Percentiles rank a stretch among this genome's conserved stretches.
phyloP scores from a whole-genome alignment of 2,888 invertebrate genomes.

The Scelioninae gen. 1 region DNA sequence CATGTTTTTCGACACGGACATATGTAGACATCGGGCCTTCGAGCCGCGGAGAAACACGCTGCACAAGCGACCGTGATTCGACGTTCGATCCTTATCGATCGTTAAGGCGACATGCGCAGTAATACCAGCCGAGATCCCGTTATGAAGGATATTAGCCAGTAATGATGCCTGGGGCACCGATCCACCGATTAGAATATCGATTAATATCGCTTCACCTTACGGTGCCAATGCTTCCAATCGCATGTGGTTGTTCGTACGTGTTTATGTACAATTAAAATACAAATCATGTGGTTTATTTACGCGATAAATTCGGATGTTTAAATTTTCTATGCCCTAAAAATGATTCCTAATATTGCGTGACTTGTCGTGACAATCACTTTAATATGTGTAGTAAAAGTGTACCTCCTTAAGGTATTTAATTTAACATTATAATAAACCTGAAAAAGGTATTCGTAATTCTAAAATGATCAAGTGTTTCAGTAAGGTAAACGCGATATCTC shows the following conservation, averaged over 20 bases:
- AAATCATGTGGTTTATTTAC: too few species aligned
- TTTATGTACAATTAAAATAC: constrained; percentile 33
- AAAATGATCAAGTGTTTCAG: too few species aligned
- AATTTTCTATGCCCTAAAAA: too few species aligned
- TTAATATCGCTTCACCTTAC: constrained; percentile 77
- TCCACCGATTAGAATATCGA: constrained; percentile 81
- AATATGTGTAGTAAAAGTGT: too few species aligned
- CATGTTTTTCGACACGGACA: constrained; percentile 53
- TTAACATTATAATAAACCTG: too few species aligned
- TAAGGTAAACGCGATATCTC: too few species aligned
- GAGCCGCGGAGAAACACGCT: constrained; percentile 60
- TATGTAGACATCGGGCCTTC: constrained; percentile 55
- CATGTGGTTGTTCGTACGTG: constrained; percentile 20
- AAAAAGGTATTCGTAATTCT: too few species aligned
- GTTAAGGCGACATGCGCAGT: constrained; percentile 71
- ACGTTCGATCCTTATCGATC: constrained; percentile 71
- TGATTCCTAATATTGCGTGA: too few species aligned
- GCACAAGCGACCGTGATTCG: constrained; percentile 69
- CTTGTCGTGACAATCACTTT: too few species aligned
- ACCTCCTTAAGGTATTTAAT: too few species aligned
- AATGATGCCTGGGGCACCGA: constrained; percentile 77
- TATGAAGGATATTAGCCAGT: constrained; percentile 78
- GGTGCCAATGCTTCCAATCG: constrained; percentile 58
- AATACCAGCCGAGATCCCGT: constrained; percentile 75
- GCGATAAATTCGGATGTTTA: too few species aligned